phyloP scores from a whole-genome alignment of 2,888 invertebrate genomes.

The Hirtodrosophila confusa region DNA sequence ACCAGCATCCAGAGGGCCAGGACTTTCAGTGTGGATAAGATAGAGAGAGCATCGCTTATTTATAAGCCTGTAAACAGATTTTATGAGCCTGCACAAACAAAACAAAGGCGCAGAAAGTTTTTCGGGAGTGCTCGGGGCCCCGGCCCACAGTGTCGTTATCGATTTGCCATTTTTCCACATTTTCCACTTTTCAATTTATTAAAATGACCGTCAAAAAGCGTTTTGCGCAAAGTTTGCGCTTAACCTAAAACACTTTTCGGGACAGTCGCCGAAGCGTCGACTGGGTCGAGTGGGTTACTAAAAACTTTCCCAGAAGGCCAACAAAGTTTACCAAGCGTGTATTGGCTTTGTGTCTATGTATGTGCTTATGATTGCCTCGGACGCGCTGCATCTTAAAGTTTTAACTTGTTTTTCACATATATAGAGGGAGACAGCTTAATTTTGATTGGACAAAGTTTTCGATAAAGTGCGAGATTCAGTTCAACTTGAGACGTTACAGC shows the following conservation, averaged over 20 bases:
- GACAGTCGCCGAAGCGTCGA: conserved; percentile 54
- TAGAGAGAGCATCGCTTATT: conserved; percentile 59
- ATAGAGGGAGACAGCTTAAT: conserved; percentile 49
- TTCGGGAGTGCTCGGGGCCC: neutral
- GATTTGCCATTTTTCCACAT: conserved; percentile 57
- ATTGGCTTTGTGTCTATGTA: conserved; percentile 46
- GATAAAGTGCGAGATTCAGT: conserved; percentile 23
- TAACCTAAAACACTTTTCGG: conserved; percentile 77
- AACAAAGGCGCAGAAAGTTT: conserved; percentile 11
- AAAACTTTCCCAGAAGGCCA: conserved; percentile 47
- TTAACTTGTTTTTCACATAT: conserved; percentile 31
- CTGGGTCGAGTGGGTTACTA: conserved; percentile 47
- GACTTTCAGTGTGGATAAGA: neutral
- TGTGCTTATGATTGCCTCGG: conserved; percentile 66
- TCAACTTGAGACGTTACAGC: conserved; percentile 25
- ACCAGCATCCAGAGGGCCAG: conserved; percentile 9
- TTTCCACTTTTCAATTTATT: conserved; percentile 76
- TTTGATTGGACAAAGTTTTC: conserved; percentile 57
- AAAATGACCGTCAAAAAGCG: conserved; percentile 78
- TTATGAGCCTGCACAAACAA: conserved; percentile 73
- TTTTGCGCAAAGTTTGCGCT: conserved; percentile 67
- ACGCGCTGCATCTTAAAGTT: conserved; percentile 49
- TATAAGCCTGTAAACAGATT: conserved; percentile 79
- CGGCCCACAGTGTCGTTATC: conserved; percentile 38
- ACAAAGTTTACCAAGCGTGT: conserved; percentile 45